phyloP scores from a whole-genome alignment of 2,888 invertebrate genomes.

The Nebria salina region DNA sequence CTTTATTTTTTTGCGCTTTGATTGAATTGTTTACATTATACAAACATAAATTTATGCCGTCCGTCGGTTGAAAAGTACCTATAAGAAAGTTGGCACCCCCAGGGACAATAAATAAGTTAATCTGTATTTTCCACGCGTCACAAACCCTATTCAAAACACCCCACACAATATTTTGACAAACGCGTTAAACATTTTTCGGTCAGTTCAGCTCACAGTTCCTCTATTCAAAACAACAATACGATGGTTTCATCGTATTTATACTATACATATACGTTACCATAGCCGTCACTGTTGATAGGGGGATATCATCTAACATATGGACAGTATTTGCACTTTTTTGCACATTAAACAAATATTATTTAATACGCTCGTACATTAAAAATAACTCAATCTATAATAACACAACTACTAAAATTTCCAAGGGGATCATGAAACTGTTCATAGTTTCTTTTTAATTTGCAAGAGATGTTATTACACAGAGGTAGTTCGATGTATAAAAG shows the following conservation, averaged over 20 bases:
- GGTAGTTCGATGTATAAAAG: background rate
- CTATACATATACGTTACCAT: too few relatives aligned
- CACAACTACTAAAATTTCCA: too few relatives aligned
- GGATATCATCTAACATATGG: too few relatives aligned
- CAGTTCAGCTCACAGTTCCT: constrained; percentile 9
- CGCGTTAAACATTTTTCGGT: constrained; percentile 25
- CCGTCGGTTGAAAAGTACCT: background rate
- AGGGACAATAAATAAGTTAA: constrained; percentile 30
- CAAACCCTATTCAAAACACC: constrained; percentile 22
- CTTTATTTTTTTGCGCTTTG: background rate
- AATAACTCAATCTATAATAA: too few relatives aligned
- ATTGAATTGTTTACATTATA: background rate
- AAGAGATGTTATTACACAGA: too few relatives aligned
- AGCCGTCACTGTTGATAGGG: too few relatives aligned
- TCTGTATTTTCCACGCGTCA: constrained; percentile 40
- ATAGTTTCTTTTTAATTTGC: too few relatives aligned
- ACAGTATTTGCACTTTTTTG: too few relatives aligned
- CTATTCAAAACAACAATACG: constrained; percentile 36
- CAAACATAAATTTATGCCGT: background rate
- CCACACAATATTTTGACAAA: constrained; percentile 42
- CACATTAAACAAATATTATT: too few relatives aligned
- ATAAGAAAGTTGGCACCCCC: background rate
- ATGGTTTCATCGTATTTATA: constrained; percentile 30
- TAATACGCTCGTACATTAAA: too few relatives aligned
- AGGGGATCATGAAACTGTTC: too few relatives aligned